Base-by-base conservation (phyloP, 2,797 vertebrate species). In the Ctenopoma multispine region DNA sequence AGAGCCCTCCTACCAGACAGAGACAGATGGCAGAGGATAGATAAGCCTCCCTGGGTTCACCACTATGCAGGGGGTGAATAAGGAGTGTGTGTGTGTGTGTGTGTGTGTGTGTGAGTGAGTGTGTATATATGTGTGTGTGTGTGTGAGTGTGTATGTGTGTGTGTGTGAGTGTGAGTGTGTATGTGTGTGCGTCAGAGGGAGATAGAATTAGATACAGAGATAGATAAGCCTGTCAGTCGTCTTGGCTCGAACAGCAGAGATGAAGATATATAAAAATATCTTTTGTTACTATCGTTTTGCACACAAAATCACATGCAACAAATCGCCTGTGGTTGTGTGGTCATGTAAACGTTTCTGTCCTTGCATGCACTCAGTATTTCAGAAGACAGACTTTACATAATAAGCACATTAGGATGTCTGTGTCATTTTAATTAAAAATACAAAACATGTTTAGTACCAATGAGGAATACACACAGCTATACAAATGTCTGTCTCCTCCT, bases 1-100 rank as follows among this genome's bases (percentile, higher is more conserved):
- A 62, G 63, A 41, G 51, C 44, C 70, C 62, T 69, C 84, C 83
- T 71, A 71, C 40, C 47, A 68, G 77, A 77, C 86, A 69, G 82
- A 85, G 80, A 89, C 90, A 92, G 90, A 91, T 90, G 89, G 91
- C 31, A 14, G 55, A 82, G 83, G 79, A 72, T 61, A 83, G 81
- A 84, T 90, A 84, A 90, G 88, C 84, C 49, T 80, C 36, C 20
- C 54, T 63, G 57, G 65, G 75, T 87, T 81, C 61, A 71, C 24
- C 68, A 57, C 54, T 47, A 65, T 79, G 73, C 79, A 71, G 67
- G 71, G 78, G 73, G 70, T 62, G 50, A 71, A 71, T 75, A 64
- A 72, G 60, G 46, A 54, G 67, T 31, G 43, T 73, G 71, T 62
- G 29, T 21, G 27, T 58, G 54, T 56, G 68, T 47, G 55, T 61